A percentile compares a stretch with the other conserved stretches of the same genome.
Evolutionary conservation across 2,113 vertebrate species (phyloP).

Genomic region (Saccopteryx leptura): DNA sequence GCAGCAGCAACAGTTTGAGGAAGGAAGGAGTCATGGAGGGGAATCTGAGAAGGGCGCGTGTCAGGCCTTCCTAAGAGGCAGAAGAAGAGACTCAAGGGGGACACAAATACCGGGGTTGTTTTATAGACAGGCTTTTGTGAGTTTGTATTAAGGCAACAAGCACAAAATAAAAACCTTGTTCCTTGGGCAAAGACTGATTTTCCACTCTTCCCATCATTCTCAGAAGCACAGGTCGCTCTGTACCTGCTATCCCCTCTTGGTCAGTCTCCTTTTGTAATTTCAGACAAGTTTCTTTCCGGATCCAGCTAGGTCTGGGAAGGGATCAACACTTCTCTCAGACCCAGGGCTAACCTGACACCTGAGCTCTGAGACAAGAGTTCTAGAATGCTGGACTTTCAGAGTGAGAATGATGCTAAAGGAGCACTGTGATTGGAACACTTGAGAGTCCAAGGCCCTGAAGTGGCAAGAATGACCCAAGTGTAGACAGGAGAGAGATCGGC

Average conservation of each 20-base stretch:
- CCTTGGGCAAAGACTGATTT: background rate
- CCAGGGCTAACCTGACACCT: background rate
- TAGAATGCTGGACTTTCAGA: background rate
- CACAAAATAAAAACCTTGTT: background rate
- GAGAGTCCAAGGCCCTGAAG: background rate
- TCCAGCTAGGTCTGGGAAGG: background rate
- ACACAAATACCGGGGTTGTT: constrained; percentile 27
- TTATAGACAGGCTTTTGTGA: background rate
- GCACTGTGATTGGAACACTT: background rate
- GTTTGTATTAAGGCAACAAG: background rate
- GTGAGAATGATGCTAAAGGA: background rate
- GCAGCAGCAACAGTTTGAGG: constrained; percentile 78
- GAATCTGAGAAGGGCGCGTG: constrained; percentile 40
- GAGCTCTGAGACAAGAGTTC: background rate
- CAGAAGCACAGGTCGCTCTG: background rate
- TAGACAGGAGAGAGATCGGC: background rate
- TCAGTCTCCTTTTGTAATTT: background rate
- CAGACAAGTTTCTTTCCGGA: background rate
- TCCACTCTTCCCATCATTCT: too few relatives aligned
- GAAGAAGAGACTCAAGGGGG: constrained; percentile 45
- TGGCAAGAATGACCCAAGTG: background rate
- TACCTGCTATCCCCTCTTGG: background rate
- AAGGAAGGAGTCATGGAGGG: constrained; percentile 70
- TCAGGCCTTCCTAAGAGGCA: constrained; percentile 44
- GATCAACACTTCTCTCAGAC: background rate